A percentile compares a stretch with the other conserved stretches of the same genome.
These are phyloP conservation scores for Gryllus longicercus DNA, from an alignment of 2,888 invertebrate species.

Conservation along the genomic window DNA sequence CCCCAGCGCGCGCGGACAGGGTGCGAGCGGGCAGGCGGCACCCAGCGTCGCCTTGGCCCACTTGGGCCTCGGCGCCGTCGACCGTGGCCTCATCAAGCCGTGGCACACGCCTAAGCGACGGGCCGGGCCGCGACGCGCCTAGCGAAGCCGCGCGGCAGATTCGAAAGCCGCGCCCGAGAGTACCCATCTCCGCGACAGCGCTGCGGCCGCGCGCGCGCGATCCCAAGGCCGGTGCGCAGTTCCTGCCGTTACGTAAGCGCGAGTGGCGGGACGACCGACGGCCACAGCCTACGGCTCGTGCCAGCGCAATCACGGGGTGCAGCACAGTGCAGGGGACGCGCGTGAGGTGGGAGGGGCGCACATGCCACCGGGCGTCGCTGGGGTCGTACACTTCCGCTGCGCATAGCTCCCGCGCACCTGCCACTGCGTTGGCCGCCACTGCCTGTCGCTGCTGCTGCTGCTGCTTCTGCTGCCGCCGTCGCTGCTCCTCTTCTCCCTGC, in stretches of 20 bases:
- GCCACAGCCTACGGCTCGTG: neutral
- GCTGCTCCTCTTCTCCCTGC: no score
- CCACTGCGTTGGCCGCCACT: neutral
- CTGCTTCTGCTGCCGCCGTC: no score
- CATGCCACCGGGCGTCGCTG: neutral
- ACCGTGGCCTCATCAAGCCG: no score
- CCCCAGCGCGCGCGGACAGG: neutral
- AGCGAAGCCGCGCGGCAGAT: no score
- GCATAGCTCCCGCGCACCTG: neutral
- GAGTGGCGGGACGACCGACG: neutral
- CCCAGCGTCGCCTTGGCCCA: neutral
- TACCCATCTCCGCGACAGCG: no score
- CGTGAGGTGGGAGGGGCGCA: neutral
- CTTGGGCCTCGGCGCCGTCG: neutral
- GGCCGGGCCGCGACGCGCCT: no score
- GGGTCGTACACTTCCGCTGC: neutral
- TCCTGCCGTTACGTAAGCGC: slow-evolving; percentile 17
- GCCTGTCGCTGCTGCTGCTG: no score
- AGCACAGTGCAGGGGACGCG: neutral
- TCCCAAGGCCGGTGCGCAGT: neutral
- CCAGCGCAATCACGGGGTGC: neutral
- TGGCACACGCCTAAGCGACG: no score
- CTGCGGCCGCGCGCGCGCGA: neutral
- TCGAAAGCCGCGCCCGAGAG: no score
- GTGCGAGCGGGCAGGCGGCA: no score